Percentiles rank a stretch among this genome's conserved stretches.
Conservation (phyloP, 2,797 vertebrate genomes). For the Sebastolobus altivelis region DNA sequence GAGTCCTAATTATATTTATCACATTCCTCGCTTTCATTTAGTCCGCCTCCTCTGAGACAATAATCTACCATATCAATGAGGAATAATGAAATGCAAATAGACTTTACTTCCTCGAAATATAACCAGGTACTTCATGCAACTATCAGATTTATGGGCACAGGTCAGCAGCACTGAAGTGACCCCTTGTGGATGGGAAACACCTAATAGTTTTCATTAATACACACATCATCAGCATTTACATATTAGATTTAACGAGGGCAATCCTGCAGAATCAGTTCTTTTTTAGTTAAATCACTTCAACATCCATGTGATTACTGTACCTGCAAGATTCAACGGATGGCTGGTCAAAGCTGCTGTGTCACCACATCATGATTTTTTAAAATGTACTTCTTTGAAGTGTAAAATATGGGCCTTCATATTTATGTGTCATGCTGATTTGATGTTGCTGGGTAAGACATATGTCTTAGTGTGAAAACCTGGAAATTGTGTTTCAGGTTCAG, state of each 20-base stretch:
- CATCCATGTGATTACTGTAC: background rate
- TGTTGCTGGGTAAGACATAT: background rate
- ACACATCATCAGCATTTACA: conserved; percentile 43
- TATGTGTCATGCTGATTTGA: background rate
- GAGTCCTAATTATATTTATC: conserved; percentile 69
- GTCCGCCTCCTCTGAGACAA: conserved; percentile 48
- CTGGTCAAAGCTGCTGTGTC: too few relatives aligned
- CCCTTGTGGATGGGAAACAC: background rate
- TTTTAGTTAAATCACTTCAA: background rate
- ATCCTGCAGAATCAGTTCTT: background rate
- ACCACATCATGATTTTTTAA: too few relatives aligned
- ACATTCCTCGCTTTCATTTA: conserved; percentile 62
- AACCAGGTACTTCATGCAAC: conserved; percentile 35
- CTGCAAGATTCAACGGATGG: conserved; percentile 4
- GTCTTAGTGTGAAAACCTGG: background rate
- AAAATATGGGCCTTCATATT: background rate
- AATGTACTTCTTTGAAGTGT: too few relatives aligned
- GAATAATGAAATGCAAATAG: conserved; percentile 66
- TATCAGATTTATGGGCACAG: conserved; percentile 40
- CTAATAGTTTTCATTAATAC: conserved; percentile 51
- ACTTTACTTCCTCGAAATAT: conserved; percentile 47
- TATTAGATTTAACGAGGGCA: conserved; percentile 19
- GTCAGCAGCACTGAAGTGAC: conserved; percentile 32
- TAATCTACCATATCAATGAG: conserved; percentile 55
- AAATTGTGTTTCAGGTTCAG: background rate